Evolutionary conservation across 2,113 vertebrate genomes (phyloP).

Genomic region (Columba livia): DNA sequence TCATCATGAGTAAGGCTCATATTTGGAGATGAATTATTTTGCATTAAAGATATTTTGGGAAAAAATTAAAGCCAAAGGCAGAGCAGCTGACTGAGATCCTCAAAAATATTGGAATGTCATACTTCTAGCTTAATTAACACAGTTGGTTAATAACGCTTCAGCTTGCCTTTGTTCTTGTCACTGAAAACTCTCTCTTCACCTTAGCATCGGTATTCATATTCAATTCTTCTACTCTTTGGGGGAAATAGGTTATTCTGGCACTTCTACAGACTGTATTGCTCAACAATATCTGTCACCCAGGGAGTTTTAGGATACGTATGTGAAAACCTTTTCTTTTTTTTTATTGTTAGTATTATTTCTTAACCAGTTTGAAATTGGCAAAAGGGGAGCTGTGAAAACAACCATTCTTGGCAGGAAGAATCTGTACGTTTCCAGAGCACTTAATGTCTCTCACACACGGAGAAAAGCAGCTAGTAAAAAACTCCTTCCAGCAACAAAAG

Average conservation of each 20-base stretch:
- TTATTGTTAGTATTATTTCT: neutral
- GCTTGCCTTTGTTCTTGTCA: slow-evolving; percentile 26
- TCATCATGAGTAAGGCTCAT: neutral
- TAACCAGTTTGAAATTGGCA: slow-evolving; percentile 53
- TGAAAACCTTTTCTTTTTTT: neutral
- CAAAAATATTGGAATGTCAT: slow-evolving; percentile 3
- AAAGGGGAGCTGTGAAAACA: slow-evolving; percentile 51
- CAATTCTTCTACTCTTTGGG: neutral
- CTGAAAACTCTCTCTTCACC: neutral
- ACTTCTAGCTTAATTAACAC: slow-evolving; percentile 40
- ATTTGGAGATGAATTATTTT: slow-evolving; percentile 13
- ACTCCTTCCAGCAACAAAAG: slow-evolving; percentile 45
- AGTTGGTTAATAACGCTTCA: slow-evolving; percentile 10
- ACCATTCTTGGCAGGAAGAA: slow-evolving; percentile 52
- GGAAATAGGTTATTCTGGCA: slow-evolving; percentile 34
- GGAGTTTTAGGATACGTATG: neutral
- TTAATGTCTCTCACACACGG: slow-evolving; percentile 49
- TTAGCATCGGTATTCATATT: neutral
- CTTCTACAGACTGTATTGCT: neutral
- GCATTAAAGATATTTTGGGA: neutral
- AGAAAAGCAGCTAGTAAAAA: slow-evolving; percentile 35
- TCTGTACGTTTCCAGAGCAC: slow-evolving; percentile 50
- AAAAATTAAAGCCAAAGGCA: slow-evolving; percentile 11
- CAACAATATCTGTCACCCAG: neutral
- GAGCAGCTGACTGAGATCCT: neutral